phyloP scores from a whole-genome alignment of 2,888 invertebrate species.

The Drosophila vallismaia region DNA sequence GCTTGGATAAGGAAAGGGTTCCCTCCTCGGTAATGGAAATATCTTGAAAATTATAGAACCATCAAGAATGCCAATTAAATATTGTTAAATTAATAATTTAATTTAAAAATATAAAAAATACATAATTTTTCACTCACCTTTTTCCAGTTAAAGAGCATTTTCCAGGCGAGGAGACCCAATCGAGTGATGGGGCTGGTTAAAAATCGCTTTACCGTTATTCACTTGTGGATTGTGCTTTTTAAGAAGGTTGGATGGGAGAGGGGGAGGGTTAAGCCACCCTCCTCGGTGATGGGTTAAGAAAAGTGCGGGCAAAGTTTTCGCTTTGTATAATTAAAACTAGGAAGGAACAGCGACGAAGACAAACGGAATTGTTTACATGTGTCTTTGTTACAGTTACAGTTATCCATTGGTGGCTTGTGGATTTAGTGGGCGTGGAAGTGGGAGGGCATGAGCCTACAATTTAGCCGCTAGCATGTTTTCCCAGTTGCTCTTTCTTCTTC shows the following conservation, averaged over 20 bases:
- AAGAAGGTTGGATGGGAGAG: neutral
- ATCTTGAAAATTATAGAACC: no score
- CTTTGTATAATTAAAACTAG: conserved; percentile 76
- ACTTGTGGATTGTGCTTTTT: conserved; percentile 23
- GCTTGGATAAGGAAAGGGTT: no score
- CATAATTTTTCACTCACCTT: no score
- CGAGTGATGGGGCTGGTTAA: conserved; percentile 38
- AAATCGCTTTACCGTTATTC: conserved; percentile 43
- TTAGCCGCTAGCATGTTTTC: conserved; percentile 21
- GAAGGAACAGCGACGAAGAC: conserved; percentile 43
- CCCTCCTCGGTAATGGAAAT: no score
- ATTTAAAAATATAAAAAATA: no score
- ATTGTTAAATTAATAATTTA: no score
- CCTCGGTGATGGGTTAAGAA: neutral
- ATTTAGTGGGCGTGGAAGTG: conserved; percentile 5
- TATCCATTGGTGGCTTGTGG: conserved; percentile 67
- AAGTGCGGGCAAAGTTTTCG: conserved; percentile 67
- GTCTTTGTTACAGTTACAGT: conserved; percentile 74
- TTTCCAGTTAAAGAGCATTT: no score
- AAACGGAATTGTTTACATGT: conserved; percentile 75
- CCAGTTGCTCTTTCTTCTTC: no score
- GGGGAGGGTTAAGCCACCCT: neutral
- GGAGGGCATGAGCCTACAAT: conserved; percentile 11
- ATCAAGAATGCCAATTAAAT: no score
- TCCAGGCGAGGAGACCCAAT: conserved; percentile 1